A percentile compares a stretch with the other conserved stretches of the same genome.
Evolutionary conservation across 2,797 vertebrate species (phyloP).

Genomic region (Cirrhinus mrigala): DNA sequence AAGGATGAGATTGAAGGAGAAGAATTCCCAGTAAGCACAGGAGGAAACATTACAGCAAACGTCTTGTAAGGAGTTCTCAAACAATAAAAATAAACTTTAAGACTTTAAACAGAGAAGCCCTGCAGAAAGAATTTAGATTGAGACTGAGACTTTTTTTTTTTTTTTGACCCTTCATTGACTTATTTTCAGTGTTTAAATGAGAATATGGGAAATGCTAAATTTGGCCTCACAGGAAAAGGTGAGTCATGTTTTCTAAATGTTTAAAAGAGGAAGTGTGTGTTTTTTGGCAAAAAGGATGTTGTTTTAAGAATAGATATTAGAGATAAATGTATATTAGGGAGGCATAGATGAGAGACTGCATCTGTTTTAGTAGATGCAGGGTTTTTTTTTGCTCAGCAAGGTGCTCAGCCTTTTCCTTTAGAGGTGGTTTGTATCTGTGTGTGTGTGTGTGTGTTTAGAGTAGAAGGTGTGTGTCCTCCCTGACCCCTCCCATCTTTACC

Average conservation of each 20-base stretch:
- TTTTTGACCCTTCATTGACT: slow-evolving; percentile 9
- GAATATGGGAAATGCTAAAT: background rate
- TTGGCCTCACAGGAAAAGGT: background rate
- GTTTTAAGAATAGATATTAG: background rate
- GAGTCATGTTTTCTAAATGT: slow-evolving; percentile 4
- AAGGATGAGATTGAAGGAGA: slow-evolving; percentile 42
- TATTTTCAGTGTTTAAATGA: background rate
- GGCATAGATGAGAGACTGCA: background rate
- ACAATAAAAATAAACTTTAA: slow-evolving; percentile 1
- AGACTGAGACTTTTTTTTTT: background rate
- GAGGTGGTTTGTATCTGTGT: slow-evolving; percentile 33
- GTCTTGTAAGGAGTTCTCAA: background rate
- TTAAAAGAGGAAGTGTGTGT: background rate
- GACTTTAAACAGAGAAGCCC: background rate
- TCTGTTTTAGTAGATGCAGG: background rate
- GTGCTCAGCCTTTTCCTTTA: background rate
- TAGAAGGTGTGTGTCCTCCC: slow-evolving; percentile 57
- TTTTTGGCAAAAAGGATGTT: background rate
- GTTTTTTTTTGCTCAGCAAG: background rate
- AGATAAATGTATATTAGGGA: background rate
- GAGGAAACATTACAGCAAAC: slow-evolving; percentile 16
- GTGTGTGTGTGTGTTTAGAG: slow-evolving; percentile 51
- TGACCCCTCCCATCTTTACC: slow-evolving; percentile 56
- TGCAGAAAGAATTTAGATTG: background rate
- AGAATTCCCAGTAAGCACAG: slow-evolving; percentile 60